Evolutionary conservation across 2,888 invertebrate species (phyloP), one percentile per base, ranked within the genome.

Genomic region (Sturmia bella): DNA sequence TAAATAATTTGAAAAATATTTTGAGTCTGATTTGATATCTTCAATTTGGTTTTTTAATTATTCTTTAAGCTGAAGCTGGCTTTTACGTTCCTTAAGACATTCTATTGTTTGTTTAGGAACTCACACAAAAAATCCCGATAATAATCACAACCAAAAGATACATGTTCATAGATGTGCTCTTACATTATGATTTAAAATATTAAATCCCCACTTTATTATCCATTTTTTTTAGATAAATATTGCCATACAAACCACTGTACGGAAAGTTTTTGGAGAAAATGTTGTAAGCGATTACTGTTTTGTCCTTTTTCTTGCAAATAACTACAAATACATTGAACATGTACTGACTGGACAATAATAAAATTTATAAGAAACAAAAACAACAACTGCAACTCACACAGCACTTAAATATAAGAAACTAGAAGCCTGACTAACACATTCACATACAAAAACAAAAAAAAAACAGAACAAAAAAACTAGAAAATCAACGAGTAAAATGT

Each of bases 261-360:
- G 12, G 21, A 12, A 15, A 24, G 12, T 39, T 7, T 39, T 24
- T 66, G 39, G 13, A 48, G 39, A 19, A 56, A 45, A 12, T 24
- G 63, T n/a, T 68, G 68, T n/a, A 68, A 73, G 45, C 61, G 50
- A 56, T 45, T 56, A 68, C 21, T 59, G n/a, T 57, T 64, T 66
- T 70, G 64, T 45, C 13, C 17, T 39, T 59, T 66, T 76, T 37
- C 15, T 52, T 59, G n/a, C 32, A 27, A 68, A 69, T 61, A 73
- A 54, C 50, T 19, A 64, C 24, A 61, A 75, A 75, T 21, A 70
- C 74, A 82, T 82, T 78, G 78, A 82, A 82, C 78, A 78, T 66
- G 74, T 75, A 74, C 64, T 75, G 82, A 74, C 64, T 75, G 82
- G 78, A 82, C 78, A 82, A 75, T 78, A 68, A 82, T 24, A 54